Conservation (phyloP, 2,888 invertebrate genomes). For the Erebia aethiops region DNA sequence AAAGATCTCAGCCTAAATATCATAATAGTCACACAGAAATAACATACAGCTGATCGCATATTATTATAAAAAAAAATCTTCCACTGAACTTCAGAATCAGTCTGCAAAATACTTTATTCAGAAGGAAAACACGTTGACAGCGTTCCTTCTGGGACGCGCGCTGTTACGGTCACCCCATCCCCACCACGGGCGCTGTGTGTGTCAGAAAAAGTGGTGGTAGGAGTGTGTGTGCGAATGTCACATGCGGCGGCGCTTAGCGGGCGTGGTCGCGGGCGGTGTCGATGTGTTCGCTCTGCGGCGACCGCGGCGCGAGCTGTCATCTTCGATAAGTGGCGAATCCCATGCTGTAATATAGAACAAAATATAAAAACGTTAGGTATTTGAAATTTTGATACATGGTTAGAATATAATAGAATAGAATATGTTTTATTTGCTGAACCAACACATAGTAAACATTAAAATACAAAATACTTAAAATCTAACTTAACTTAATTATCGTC, state of each 20-base stretch:
- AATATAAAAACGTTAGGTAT: too few species aligned
- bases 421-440: too few species aligned
- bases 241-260: slow-evolving; percentile 70
- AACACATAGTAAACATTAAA: too few species aligned
- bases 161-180: slow-evolving; percentile 17
- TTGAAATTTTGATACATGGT: too few species aligned
- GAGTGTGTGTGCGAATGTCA: slow-evolving; percentile 61
- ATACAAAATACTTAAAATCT: too few species aligned
- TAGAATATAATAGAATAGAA: too few species aligned
- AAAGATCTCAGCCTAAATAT: too few species aligned
- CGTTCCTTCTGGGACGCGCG: slow-evolving; percentile 43
- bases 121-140: slow-evolving; percentile 45
- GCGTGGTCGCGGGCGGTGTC: slow-evolving; percentile 68
- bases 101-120: slow-evolving; percentile 16
- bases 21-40: neutral
- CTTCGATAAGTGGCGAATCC: slow-evolving; percentile 68
- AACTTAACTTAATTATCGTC: too few species aligned
- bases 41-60: too few species aligned
- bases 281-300: slow-evolving; percentile 68
- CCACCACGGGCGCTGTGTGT: slow-evolving; percentile 44
- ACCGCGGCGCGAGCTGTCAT: slow-evolving; percentile 66
- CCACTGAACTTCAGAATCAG: slow-evolving; percentile 13
- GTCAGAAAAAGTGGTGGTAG: slow-evolving; percentile 71
- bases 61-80: neutral
- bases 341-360: slow-evolving; percentile 58